Base-by-base conservation (phyloP, 1,140 invertebrate species). In the Trigoniulus corallinus region DNA sequence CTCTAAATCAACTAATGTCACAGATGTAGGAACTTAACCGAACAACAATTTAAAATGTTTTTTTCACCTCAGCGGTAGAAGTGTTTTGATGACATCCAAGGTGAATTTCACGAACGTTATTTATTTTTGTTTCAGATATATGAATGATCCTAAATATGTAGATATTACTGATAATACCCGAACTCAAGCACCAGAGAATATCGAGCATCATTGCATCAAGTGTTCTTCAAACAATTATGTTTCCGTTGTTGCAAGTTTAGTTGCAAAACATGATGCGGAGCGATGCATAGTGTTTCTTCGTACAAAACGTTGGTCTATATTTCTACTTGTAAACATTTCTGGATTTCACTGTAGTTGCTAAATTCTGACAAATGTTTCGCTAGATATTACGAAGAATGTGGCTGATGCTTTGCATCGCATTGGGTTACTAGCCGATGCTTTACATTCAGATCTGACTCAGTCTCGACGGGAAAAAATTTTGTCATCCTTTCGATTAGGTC, bases 221-320 rank as follows among this genome's bases (percentile, higher is more conserved):
- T 3, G 3, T 3, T 23, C 23, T 22, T 20, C 41, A 2, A 44
- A 25, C 20, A 20, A 22, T 25, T 23, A 45, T 25, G 22, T 40
- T 15, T 20, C 21, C 1, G 18, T 45, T 45, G 49, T 44, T 2
- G 25, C 25, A 23, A 20, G 20, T 23, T n/a, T 44, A 1, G 45
- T 51, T 10, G 15, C 21, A 45, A 18, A 51, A 24, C 26, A 47
- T 20, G 13, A 51, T 3, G 23, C 49, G 0, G 49, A 51, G 27
- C 45, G 49, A 47, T 44, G 21, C 41, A 51, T 51, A 46, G 49
- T 51, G 23, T 51, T 51, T 26, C 18, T 51, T 25, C n/a, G 24
- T n/a, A 51, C 49, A 12, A 51, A 51, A 51, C n/a, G 49, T 51
- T 46, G 21, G n/a, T 43, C n/a, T n/a, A n/a, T n/a, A n/a, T n/a